Evolutionary conservation across 1,140 invertebrate species (phyloP).

Genomic region (Cydia splendana): DNA sequence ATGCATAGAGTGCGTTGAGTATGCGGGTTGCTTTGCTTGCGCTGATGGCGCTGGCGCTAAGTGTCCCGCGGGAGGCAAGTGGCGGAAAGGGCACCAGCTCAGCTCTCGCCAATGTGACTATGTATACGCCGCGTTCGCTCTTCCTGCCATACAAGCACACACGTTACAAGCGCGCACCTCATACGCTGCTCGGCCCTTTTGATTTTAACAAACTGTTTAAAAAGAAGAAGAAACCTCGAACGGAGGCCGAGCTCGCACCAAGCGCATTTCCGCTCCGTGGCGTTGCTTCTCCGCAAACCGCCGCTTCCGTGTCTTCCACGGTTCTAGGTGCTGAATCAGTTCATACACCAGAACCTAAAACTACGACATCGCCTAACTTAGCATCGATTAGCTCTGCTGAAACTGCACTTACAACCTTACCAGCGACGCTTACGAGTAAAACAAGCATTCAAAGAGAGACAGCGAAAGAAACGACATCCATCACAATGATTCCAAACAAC

Average conservation of each 20-base stretch:
- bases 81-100: not conserved
- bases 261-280: constrained; percentile 44
- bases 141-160: not conserved
- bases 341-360: not conserved
- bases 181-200: constrained; percentile 61
- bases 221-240: constrained; percentile 46
- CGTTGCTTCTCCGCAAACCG: not conserved
- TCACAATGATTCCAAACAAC: not conserved
- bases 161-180: constrained; percentile 45
- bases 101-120: constrained; percentile 3
- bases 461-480: not conserved
- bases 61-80: not conserved
- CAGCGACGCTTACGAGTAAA: not conserved
- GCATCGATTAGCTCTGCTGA: not conserved
- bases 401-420: not conserved
- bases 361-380: not conserved
- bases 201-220: constrained; percentile 65
- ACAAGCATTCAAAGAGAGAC: not conserved
- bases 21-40: constrained; percentile 28
- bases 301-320: not conserved
- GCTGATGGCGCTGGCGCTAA: constrained; percentile 31
- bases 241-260: constrained; percentile 33
- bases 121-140: not conserved
- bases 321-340: not conserved
- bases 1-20: constrained; percentile 10